Percentiles rank a stretch among this genome's conserved stretches.
Evolutionary conservation across 2,113 vertebrate species (phyloP).

Genomic region (Tachysurus vachellii): DNA sequence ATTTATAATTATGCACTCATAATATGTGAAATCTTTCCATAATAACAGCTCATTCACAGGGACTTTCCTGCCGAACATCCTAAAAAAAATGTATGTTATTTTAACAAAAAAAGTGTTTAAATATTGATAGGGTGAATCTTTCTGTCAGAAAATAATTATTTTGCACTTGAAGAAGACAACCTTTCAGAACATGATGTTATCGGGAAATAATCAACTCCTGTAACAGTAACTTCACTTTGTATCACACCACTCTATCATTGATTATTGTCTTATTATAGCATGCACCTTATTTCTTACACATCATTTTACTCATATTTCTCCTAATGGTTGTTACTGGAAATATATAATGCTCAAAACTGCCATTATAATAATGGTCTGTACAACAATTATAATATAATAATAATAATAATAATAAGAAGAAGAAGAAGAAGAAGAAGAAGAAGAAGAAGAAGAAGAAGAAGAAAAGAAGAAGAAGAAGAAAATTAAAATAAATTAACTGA

Average conservation of each 20-base stretch:
- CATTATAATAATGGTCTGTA: neutral
- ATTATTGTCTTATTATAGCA: neutral
- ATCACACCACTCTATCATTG: neutral
- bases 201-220: neutral
- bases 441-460: neutral
- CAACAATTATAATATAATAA: neutral
- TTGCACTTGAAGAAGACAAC: neutral
- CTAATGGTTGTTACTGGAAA: neutral
- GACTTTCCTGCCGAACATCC: neutral
- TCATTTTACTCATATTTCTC: neutral
- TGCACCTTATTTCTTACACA: neutral
- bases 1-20: neutral
- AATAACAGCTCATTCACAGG: neutral
- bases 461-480: neutral
- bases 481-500: neutral
- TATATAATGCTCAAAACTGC: neutral
- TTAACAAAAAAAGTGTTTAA: neutral
- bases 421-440: too few relatives aligned
- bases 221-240: neutral
- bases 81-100: neutral
- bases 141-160: neutral
- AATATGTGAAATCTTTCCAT: neutral
- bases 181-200: neutral
- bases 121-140: neutral
- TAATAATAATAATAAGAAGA: too few relatives aligned